Base-by-base conservation (phyloP, 2,888 invertebrate genomes). In the Drosophila vallismaia region DNA sequence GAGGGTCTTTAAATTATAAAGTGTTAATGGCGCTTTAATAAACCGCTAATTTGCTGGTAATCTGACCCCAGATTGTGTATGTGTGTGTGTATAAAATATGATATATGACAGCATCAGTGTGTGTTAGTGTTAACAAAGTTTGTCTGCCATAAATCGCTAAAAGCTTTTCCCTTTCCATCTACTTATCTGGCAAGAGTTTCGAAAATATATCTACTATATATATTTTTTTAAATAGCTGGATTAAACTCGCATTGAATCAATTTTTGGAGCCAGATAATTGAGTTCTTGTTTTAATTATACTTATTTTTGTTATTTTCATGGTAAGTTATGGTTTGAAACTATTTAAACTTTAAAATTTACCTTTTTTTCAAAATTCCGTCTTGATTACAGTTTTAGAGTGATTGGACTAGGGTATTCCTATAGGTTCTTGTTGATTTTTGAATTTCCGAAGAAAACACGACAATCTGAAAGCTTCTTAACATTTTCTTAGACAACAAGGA, bases 41-140 rank as follows among this genome's bases (percentile, higher is more conserved):
- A 76, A 73, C 76, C 76, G 71, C 76, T 74, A 76, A 76, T 76
- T 73, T 76, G 66, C 59, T 51, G 74, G 76, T 69, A 64, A 76
- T 71, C 72, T 67, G 74, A 66, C 60, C 75, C 66, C 71, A 58
- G 68, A 24, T 45, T 56, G 10, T 63, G 33, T 58, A 31, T 56
- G 31, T 52, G 44, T 48, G 12, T 8, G 36, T 48, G 24, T 33
- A 9, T 24, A 24, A 29, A 26, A 59, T 46, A 14, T 49, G 49
- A 19, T 14, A 7, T 31, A 28, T 28, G 40, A 45, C 19, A 45
- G 67, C 29, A 48, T 9, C 5, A 66, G 8, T 63, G 42, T n/a
- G 9, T 6, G 62, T 36, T 36, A n/a, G 4, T 42, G 45, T 45
- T 72, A 72, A 71, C 71, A 24, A 58, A 54, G 50, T 63, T 51